phyloP scores from a whole-genome alignment of 1,140 invertebrate species.

The Drosophila triauraria region DNA sequence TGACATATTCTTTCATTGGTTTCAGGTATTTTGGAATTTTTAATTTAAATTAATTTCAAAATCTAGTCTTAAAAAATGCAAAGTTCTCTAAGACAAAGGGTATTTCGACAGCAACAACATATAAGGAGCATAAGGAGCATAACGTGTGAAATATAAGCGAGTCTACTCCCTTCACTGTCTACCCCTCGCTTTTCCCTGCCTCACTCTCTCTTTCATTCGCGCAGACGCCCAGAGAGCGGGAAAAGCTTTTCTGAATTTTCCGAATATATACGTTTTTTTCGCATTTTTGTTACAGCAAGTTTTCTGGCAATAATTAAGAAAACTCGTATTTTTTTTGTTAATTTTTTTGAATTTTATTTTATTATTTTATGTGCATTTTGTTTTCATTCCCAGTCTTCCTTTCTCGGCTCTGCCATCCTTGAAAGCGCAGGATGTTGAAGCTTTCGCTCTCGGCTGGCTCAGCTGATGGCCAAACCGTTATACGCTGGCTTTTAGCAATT shows the following conservation, averaged over 20 bases:
- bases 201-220: constrained; percentile 11
- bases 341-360: not conserved
- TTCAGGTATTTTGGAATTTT: too few relatives aligned
- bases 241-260: constrained; percentile 40
- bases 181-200: not conserved
- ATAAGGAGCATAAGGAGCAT: constrained; percentile 40
- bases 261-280: constrained; percentile 8
- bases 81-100: not conserved
- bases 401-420: constrained; percentile 15
- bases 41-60: not conserved
- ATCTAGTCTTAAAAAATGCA: not conserved
- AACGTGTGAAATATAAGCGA: constrained; percentile 72
- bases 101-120: constrained; percentile 13
- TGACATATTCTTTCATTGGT: too few relatives aligned
- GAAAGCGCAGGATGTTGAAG: constrained; percentile 39
- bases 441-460: constrained; percentile 16
- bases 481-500: constrained; percentile 53
- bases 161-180: not conserved
- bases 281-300: constrained; percentile 8
- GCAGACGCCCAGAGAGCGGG: constrained; percentile 26
- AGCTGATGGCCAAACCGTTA: constrained; percentile 36
- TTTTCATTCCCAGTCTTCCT: not conserved
- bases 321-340: not conserved
- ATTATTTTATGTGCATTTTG: not conserved
- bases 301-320: constrained; percentile 2